These are phyloP conservation scores for Alcedo quadribrachys DNA, from an alignment of 2,797 vertebrate species.

Conservation along the genomic window DNA sequence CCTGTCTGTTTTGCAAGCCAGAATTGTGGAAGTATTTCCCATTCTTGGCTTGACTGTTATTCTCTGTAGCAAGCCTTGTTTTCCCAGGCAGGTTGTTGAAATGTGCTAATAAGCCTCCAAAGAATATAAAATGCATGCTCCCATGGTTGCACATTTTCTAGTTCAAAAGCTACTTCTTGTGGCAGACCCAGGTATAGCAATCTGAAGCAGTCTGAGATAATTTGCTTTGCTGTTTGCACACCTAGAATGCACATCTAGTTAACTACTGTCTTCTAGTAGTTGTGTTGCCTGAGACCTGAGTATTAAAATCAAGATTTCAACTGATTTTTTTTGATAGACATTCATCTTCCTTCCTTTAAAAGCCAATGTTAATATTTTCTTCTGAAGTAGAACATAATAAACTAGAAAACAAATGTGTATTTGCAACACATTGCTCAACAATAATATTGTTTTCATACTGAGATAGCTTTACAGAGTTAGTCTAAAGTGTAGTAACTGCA, in stretches of 20 bases:
- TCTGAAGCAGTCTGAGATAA: background rate
- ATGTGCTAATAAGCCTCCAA: conserved; percentile 42
- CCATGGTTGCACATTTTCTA: background rate
- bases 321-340: background rate
- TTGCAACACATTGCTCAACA: background rate
- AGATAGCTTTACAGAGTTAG: background rate
- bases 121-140: background rate
- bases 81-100: conserved; percentile 37
- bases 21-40: background rate
- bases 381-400: background rate
- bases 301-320: background rate
- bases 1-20: conserved; percentile 2
- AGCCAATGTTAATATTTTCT: background rate
- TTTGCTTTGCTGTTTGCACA: background rate
- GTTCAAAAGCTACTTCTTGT: conserved; percentile 49
- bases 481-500: background rate
- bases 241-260: background rate
- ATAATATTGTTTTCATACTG: background rate
- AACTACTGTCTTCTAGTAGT: background rate
- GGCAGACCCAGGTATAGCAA: background rate
- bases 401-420: background rate
- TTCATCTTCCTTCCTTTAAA: background rate
- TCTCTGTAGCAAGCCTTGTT: background rate
- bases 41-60: background rate
- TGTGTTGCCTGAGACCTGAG: background rate